These are phyloP conservation scores for Cygnus olor DNA, from an alignment of 2,797 vertebrate genomes.

Conservation along the genomic window DNA sequence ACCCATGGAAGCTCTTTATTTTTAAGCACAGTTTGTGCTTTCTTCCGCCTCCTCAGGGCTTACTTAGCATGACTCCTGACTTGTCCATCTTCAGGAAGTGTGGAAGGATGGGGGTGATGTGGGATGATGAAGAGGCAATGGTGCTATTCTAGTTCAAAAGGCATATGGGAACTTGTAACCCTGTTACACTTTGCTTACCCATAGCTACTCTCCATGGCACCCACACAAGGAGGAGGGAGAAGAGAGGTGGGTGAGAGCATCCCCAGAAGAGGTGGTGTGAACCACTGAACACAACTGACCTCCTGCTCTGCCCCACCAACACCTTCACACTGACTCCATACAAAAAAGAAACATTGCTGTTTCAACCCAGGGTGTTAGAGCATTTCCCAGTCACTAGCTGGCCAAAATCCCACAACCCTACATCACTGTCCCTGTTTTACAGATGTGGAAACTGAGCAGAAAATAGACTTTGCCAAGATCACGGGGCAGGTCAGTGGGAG, in stretches of 20 bases:
- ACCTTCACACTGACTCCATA: not conserved
- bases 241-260: not conserved
- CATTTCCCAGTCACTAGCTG: not conserved
- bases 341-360: not conserved
- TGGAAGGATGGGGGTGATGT: not conserved
- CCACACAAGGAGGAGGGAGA: not conserved
- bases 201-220: slow-evolving; percentile 43
- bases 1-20: not conserved
- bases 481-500: not conserved
- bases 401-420: not conserved
- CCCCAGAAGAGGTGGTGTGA: not conserved
- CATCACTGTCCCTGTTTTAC: not conserved
- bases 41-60: not conserved
- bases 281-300: not conserved
- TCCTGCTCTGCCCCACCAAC: not conserved
- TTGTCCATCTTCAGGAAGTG: not conserved
- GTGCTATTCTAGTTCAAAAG: not conserved
- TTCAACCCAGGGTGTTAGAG: not conserved
- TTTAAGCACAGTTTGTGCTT: not conserved
- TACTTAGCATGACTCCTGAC: not conserved
- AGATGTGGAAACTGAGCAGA: not conserved
- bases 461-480: not conserved
- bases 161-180: slow-evolving; percentile 1
- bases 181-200: not conserved
- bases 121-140: not conserved